Evolutionary conservation across 1,140 invertebrate species (phyloP).

Genomic region (Drosophila hydei): DNA sequence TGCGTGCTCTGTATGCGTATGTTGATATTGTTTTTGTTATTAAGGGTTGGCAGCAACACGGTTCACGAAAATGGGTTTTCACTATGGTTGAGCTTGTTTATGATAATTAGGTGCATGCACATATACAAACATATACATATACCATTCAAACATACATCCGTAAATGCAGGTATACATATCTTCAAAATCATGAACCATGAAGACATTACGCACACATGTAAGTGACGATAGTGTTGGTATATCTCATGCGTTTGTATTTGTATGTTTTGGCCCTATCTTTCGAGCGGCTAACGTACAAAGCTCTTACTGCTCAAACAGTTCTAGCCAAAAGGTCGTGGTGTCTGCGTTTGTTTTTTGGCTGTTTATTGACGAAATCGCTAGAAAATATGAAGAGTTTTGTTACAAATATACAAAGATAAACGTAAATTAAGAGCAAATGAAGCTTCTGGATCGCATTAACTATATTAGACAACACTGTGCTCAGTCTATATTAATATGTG

Average conservation of each 20-base stretch:
- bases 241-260: background rate
- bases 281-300: conserved; percentile 9
- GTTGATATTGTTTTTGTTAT: background rate
- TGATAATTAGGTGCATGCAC: background rate
- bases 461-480: conserved; percentile 22
- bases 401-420: background rate
- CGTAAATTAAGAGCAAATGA: conserved; percentile 21
- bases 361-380: conserved; percentile 8
- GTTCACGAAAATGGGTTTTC: background rate
- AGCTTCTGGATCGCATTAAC: conserved; percentile 28
- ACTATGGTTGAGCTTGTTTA: background rate
- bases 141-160: background rate
- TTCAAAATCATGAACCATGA: conserved; percentile 22
- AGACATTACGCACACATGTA: background rate
- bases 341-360: background rate
- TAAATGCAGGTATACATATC: conserved; percentile 4
- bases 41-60: background rate
- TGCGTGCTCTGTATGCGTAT: background rate
- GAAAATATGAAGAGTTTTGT: background rate
- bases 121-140: conserved; percentile 6
- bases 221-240: background rate
- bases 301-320: conserved; percentile 23
- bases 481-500: conserved; percentile 24
- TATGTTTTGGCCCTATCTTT: conserved; percentile 13
- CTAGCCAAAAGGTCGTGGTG: background rate